phyloP scores from a whole-genome alignment of 2,797 vertebrate species.

The Chloroceryle amazona region DNA sequence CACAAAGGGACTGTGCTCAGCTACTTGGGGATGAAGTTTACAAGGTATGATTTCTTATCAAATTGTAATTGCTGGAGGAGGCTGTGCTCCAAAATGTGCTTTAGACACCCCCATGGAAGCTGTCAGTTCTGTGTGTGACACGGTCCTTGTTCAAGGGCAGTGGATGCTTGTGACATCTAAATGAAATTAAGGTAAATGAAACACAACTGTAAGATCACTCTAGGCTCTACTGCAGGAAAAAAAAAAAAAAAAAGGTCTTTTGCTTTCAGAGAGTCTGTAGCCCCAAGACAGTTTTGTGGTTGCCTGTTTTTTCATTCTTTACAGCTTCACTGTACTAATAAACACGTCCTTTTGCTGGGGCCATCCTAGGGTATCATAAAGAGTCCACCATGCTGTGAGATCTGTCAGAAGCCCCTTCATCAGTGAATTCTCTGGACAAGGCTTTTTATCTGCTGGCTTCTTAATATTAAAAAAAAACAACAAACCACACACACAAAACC shows the following conservation, averaged over 20 bases:
- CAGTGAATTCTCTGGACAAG: background rate
- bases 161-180: background rate
- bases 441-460: background rate
- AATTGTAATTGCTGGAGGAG: slow-evolving; percentile 17
- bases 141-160: background rate
- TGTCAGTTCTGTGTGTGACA: background rate
- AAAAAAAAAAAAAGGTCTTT: background rate
- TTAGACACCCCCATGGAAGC: background rate
- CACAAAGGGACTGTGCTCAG: background rate
- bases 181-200: background rate
- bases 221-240: background rate
- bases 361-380: background rate
- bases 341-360: background rate
- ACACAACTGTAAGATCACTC: background rate
- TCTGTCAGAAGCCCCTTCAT: background rate
- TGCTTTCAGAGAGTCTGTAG: background rate
- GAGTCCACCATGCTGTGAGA: background rate
- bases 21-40: slow-evolving; percentile 48
- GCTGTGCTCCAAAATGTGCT: background rate
- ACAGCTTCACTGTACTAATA: background rate
- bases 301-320: background rate
- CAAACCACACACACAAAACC: too few relatives aligned
- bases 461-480: too few relatives aligned
- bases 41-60: slow-evolving; percentile 38
- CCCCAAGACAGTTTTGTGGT: background rate